Conservation (phyloP, 2,113 vertebrate species). For the Crotalus helleri region DNA sequence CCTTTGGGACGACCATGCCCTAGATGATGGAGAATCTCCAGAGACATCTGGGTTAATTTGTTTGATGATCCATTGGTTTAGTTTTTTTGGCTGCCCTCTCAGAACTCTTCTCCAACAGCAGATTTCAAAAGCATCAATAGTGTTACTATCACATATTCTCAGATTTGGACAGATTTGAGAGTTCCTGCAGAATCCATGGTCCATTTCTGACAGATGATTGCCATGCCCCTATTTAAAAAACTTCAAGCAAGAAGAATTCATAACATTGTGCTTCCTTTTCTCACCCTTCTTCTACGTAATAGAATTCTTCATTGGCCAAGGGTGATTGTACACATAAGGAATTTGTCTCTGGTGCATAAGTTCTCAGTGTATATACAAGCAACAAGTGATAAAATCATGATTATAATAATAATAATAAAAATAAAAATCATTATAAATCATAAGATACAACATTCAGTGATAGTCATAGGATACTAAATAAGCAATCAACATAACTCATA, state of each 20-base stretch:
- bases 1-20: no score
- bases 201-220: not conserved
- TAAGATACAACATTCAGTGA: no score
- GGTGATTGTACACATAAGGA: no score
- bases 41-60: not conserved
- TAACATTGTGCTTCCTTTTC: not conserved
- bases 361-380: no score
- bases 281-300: not conserved
- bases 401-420: no score
- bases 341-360: no score
- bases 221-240: not conserved
- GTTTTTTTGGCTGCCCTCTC: not conserved
- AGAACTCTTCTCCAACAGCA: not conserved
- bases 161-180: not conserved
- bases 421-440: no score
- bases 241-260: not conserved
- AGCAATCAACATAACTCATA: no score
- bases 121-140: not conserved
- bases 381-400: no score
- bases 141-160: not conserved
- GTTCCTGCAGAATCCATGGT: not conserved
- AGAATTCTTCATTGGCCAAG: no score
- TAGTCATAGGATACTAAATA: no score
- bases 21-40: no score
- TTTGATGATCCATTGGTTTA: not conserved